Evolutionary conservation across 2,113 vertebrate species (phyloP).

Genomic region (Pterocles burchelli): DNA sequence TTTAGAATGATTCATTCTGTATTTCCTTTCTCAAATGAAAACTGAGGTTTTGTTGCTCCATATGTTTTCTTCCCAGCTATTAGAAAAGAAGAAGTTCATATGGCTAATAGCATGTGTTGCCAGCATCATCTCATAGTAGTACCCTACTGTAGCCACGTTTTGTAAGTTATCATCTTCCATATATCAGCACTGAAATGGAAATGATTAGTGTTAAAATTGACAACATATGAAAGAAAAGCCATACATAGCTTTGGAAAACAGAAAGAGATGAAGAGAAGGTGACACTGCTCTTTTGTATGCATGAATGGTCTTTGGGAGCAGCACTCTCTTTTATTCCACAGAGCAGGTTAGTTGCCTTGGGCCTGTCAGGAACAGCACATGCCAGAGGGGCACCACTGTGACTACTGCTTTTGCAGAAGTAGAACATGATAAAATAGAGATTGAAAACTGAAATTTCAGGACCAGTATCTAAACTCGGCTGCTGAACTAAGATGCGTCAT

Average conservation of each 20-base stretch:
- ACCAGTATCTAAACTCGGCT: not conserved
- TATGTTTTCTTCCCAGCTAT: not conserved
- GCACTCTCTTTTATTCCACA: not conserved
- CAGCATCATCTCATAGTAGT: not conserved
- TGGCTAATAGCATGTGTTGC: not conserved
- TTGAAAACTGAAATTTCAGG: not conserved
- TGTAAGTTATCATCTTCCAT: not conserved
- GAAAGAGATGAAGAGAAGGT: not conserved
- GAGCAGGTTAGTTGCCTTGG: not conserved
- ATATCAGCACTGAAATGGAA: not conserved
- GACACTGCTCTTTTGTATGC: not conserved
- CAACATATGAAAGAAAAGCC: not conserved
- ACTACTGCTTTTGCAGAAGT: not conserved
- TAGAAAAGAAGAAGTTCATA: not conserved
- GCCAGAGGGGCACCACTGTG: not conserved
- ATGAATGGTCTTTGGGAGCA: not conserved
- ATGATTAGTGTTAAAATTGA: not conserved
- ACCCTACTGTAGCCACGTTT: not conserved
- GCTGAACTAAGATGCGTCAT: not conserved
- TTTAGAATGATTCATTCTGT: conserved; percentile 21
- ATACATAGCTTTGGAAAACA: not conserved
- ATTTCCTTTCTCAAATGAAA: conserved; percentile 37
- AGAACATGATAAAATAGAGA: not conserved
- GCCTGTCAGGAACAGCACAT: fast-evolving
- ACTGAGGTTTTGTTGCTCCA: not conserved